Conservation (phyloP, 2,113 vertebrate genomes). For the Pteruthius melanotis region DNA sequence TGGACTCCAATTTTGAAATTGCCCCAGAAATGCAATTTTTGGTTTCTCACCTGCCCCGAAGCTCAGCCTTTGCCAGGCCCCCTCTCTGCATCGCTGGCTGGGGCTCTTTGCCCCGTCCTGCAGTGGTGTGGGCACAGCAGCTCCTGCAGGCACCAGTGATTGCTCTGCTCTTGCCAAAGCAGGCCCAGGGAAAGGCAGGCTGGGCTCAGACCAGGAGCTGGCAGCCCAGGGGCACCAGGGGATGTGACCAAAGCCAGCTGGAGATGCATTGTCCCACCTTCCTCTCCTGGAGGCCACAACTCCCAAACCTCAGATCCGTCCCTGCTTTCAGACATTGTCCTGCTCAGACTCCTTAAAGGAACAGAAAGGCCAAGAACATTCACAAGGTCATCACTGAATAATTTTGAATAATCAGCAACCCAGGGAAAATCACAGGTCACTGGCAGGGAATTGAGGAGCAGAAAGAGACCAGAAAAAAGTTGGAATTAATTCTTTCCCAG, state of each 20-base stretch:
- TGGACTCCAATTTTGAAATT: neutral
- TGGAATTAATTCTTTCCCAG: neutral
- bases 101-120: neutral
- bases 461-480: neutral
- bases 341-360: neutral
- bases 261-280: accelerated
- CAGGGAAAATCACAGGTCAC: neutral
- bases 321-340: neutral
- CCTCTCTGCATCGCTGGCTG: neutral
- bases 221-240: neutral
- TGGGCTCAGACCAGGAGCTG: neutral
- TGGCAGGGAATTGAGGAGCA: neutral
- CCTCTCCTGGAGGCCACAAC: neutral
- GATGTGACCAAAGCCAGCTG: neutral
- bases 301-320: neutral
- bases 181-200: neutral
- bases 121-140: neutral
- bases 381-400: neutral
- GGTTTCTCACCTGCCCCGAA: neutral
- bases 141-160: neutral
- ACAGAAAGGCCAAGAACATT: neutral
- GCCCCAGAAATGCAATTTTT: neutral
- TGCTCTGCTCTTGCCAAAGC: neutral
- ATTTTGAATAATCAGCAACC: neutral
- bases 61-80: neutral